Base-by-base conservation (phyloP, 2,888 invertebrate genomes). In the Hypomecis punctinalis region DNA sequence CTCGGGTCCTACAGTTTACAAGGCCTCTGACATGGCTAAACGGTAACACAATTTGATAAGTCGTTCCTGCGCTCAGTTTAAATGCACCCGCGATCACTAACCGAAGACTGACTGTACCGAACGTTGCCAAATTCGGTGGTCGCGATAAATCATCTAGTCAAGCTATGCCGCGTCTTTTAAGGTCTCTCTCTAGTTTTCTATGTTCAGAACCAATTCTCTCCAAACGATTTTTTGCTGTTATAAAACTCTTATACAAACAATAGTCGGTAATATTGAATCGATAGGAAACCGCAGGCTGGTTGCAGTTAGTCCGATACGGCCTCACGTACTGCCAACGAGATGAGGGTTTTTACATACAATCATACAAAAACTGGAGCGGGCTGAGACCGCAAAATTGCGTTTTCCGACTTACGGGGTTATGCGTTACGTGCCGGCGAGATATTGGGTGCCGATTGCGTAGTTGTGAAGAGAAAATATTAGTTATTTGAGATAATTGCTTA, bases 281-380 rank as follows among this genome's bases (percentile, higher is more conserved):
- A 42, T 71, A 72, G 56, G 61, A 72, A 80, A 85, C 84, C 85
- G 72, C 87, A 86, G 78, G 70, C 69, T 69, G 48, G 61, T 73
- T 75, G 76, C 82, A 77, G 82, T 84, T 80, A 80, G 74, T 79
- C 72, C 76, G 78, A 79, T 77, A 79, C 76, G 57, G 72, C 62
- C 77, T 84, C 89, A 91, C 90, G 91, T 90, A 82, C 80, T 84
- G 79, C 79, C 77, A 80, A 81, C 80, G 58, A 86, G 85, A 86
- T 85, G 79, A 77, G 77, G 64, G 79, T 85, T 86, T 86, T 86
- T 87, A 81, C 81, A 76, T 77, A 78, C 77, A 79, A 80, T 77
- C 74, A 74, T 63, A 83, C 79, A 89, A 90, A 89, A 90, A 89
- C 86, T 80, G 77, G 82, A 88, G 85, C 85, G 81, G 81, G 80